A percentile compares a stretch with the other conserved stretches of the same genome.
phyloP scores from a whole-genome alignment of 2,113 vertebrate species.

The Oenanthe melanoleuca region DNA sequence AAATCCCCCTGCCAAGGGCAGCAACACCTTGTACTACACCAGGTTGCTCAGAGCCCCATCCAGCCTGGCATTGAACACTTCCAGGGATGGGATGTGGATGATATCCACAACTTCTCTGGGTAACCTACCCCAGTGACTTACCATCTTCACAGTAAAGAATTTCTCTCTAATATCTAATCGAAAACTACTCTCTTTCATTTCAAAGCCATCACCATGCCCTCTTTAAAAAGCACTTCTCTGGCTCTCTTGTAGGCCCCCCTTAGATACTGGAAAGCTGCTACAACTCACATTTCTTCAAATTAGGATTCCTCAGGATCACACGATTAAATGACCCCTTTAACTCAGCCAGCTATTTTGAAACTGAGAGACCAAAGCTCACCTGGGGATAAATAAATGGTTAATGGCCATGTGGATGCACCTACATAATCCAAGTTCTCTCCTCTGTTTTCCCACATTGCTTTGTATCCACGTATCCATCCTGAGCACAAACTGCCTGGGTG shows the following conservation, averaged over 20 bases:
- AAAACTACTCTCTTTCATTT: neutral
- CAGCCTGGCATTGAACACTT: neutral
- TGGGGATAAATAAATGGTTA: slow-evolving; percentile 1
- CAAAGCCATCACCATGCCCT: neutral
- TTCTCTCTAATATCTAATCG: neutral
- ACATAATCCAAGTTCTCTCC: neutral
- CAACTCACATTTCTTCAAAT: neutral
- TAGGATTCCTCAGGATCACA: neutral
- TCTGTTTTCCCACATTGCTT: neutral
- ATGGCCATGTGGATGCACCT: neutral
- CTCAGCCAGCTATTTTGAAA: neutral
- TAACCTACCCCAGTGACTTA: neutral
- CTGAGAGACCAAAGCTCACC: neutral
- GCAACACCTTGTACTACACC: neutral
- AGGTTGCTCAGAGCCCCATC: neutral
- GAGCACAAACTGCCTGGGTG: neutral
- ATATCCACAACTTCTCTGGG: neutral
- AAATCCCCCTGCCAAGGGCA: neutral
- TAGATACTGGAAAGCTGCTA: neutral
- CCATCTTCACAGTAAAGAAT: neutral
- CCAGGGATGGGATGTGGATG: neutral
- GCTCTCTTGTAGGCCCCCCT: neutral
- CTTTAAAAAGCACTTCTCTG: neutral
- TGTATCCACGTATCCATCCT: fast-evolving
- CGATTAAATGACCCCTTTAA: neutral